These are phyloP conservation scores for Theretra japonica DNA, from an alignment of 2,888 invertebrate genomes.

Conservation along the genomic window DNA sequence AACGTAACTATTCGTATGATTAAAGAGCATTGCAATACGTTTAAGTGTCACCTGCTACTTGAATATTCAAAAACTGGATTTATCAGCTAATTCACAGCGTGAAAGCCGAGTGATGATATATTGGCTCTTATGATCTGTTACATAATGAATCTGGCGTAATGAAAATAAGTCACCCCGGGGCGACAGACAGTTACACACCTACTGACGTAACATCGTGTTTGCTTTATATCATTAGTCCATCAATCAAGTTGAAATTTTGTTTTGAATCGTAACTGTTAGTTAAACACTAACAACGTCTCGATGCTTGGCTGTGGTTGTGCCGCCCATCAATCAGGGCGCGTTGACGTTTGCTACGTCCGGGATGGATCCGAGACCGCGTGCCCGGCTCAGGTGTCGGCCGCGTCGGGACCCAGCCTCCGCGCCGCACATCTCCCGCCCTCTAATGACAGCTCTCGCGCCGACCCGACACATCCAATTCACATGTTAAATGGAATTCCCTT, in stretches of 20 bases:
- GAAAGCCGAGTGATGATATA: slow-evolving; percentile 47
- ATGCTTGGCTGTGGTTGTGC: slow-evolving; percentile 56
- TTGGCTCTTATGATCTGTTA: slow-evolving; percentile 52
- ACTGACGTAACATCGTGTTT: slow-evolving; percentile 70
- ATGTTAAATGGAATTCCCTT: slow-evolving; percentile 83
- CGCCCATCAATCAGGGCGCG: slow-evolving; percentile 75
- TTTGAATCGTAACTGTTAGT: slow-evolving; percentile 81
- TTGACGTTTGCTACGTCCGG: slow-evolving; percentile 55
- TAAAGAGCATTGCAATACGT: slow-evolving; percentile 4
- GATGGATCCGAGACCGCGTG: neutral
- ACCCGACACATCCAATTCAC: slow-evolving; percentile 82
- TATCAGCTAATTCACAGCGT: slow-evolving; percentile 41
- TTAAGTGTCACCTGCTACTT: slow-evolving; percentile 19
- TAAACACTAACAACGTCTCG: slow-evolving; percentile 80
- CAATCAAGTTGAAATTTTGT: slow-evolving; percentile 81
- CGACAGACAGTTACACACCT: slow-evolving; percentile 62
- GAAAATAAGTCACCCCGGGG: slow-evolving; percentile 60
- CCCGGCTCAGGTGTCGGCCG: slow-evolving; percentile 28
- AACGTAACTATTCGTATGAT: neutral
- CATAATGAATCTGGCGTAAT: slow-evolving; percentile 56
- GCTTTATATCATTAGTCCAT: slow-evolving; percentile 83
- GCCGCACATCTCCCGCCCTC: slow-evolving; percentile 53
- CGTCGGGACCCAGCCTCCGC: slow-evolving; percentile 37
- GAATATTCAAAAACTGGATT: slow-evolving; percentile 33
- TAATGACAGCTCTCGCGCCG: slow-evolving; percentile 73